Conservation (phyloP, 2,797 vertebrate genomes). For the Corythornis leucogaster region DNA sequence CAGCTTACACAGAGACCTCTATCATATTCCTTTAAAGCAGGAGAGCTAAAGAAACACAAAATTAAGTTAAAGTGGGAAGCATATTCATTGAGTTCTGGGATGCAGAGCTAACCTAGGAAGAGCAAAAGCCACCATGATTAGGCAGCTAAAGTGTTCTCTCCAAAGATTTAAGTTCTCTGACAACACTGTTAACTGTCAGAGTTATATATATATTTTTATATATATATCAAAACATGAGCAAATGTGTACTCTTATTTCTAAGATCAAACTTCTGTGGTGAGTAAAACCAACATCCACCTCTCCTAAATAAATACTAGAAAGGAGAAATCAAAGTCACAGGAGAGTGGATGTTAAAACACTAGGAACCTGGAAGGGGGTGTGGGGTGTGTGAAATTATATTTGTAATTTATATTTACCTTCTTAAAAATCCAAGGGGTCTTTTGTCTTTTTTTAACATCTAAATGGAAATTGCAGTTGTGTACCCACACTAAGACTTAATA, state of each 20-base stretch:
- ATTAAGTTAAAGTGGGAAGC: background rate
- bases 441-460: no score
- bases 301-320: background rate
- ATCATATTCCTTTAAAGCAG: background rate
- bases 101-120: background rate
- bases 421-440: fast-evolving
- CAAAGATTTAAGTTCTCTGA: background rate
- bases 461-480: background rate
- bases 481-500: background rate
- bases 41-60: background rate
- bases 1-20: background rate
- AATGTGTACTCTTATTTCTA: background rate
- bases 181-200: background rate
- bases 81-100: background rate
- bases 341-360: background rate
- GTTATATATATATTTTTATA: background rate
- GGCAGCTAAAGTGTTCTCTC: background rate
- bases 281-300: background rate
- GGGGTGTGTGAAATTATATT: background rate
- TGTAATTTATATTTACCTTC: background rate
- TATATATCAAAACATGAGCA: background rate
- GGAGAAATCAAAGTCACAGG: background rate
- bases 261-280: background rate
- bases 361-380: background rate
- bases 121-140: background rate